Conservation (phyloP, 2,113 vertebrate species). For the Pollachius pollachius region DNA sequence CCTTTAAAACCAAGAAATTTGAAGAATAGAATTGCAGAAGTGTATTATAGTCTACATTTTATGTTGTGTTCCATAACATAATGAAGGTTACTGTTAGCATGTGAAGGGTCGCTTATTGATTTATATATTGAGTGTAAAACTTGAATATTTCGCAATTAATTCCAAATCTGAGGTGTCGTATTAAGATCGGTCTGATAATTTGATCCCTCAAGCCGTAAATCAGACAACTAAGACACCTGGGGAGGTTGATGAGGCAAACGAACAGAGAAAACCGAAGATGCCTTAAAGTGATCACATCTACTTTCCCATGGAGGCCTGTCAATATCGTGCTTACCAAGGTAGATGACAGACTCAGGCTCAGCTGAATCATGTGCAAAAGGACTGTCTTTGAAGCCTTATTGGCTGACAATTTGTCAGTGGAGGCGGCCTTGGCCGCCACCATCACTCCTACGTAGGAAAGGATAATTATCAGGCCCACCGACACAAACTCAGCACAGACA, state of each 20-base stretch:
- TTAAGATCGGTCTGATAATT: slow-evolving; percentile 33
- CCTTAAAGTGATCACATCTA: background rate
- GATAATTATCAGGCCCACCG: slow-evolving; percentile 27
- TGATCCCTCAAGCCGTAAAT: slow-evolving; percentile 53
- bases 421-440: slow-evolving; percentile 53
- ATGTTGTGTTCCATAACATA: too few relatives aligned
- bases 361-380: slow-evolving; percentile 59
- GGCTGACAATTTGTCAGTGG: slow-evolving; percentile 44
- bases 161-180: slow-evolving; percentile 12
- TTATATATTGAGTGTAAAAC: too few relatives aligned
- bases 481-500: slow-evolving; percentile 42
- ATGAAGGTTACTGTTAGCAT: too few relatives aligned
- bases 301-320: accelerated
- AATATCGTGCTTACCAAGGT: slow-evolving; percentile 36
- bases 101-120: too few relatives aligned
- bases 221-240: slow-evolving; percentile 46
- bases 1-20: too few relatives aligned
- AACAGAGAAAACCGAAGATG: slow-evolving; percentile 37
- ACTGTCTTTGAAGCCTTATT: slow-evolving; percentile 54
- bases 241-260: slow-evolving; percentile 23
- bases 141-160: too few relatives aligned
- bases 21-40: too few relatives aligned
- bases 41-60: background rate
- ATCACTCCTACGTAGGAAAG: slow-evolving; percentile 57
- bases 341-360: slow-evolving; percentile 51